Evolutionary conservation across 2,113 vertebrate genomes (phyloP).

Genomic region (Diadophis punctatus): DNA sequence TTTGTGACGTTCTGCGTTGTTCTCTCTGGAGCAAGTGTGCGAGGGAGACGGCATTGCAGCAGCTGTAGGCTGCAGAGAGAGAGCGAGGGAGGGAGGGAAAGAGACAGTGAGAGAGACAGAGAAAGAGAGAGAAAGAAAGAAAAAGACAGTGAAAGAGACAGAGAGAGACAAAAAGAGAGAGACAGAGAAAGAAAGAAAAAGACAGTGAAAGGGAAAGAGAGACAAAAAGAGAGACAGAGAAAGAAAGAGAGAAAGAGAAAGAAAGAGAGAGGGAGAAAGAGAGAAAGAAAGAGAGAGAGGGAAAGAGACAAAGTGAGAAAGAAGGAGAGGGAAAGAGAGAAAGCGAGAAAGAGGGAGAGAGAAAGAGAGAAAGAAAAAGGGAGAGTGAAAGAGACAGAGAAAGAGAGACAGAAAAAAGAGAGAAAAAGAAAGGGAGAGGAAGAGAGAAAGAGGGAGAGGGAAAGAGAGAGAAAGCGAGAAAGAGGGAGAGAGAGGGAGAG

Average conservation of each 20-base stretch:
- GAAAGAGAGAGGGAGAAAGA: background rate
- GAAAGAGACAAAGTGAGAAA: background rate
- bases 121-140: background rate
- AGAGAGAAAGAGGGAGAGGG: too few relatives aligned
- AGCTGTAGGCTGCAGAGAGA: background rate
- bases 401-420: accelerated
- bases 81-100: background rate
- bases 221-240: accelerated
- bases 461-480: background rate
- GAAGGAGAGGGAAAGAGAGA: too few relatives aligned
- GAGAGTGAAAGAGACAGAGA: background rate
- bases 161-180: background rate
- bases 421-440: background rate
- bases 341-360: background rate
- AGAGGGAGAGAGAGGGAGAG: background rate
- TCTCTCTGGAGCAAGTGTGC: background rate
- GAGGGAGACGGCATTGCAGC: background rate
- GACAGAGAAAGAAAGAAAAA: background rate
- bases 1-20: background rate
- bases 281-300: background rate
- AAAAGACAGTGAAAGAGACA: too few relatives aligned
- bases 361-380: background rate
- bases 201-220: background rate
- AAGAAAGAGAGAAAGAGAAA: background rate
- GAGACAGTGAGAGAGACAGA: background rate